Conservation (phyloP, 2,888 invertebrate genomes). For the Tetrapedia diversipes region DNA sequence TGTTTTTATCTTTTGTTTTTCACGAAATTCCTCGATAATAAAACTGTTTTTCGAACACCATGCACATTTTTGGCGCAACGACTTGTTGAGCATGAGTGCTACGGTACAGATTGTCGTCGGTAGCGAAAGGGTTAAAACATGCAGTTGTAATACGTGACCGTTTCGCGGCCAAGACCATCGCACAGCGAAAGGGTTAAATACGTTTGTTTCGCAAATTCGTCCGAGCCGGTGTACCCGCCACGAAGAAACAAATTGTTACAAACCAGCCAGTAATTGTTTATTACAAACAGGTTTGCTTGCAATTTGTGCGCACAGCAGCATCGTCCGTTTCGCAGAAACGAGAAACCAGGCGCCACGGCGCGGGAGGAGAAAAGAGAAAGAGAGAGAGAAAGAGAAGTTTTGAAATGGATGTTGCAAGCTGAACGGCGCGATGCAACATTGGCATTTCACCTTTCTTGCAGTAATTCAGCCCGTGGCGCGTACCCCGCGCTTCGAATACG, state of each 20-base stretch:
- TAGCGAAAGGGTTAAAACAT: too few species aligned
- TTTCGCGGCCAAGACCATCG: too few species aligned
- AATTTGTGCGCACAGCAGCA: constrained; percentile 20
- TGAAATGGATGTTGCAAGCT: constrained; percentile 60
- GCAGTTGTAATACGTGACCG: too few species aligned
- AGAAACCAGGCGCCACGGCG: constrained; percentile 3
- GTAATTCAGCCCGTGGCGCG: constrained; percentile 43
- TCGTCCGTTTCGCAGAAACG: constrained; percentile 24
- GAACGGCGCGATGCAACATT: constrained; percentile 43
- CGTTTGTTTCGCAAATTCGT: background rate
- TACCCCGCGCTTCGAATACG: constrained; percentile 24
- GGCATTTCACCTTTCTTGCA: constrained; percentile 48
- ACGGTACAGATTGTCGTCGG: too few species aligned
- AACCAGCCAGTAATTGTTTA: constrained; percentile 21
- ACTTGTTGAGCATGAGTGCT: too few species aligned
- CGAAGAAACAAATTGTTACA: background rate
- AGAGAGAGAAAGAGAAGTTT: constrained; percentile 38
- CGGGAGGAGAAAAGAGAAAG: background rate
- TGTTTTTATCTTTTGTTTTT: too few species aligned
- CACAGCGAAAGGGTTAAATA: background rate
- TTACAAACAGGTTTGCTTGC: constrained; percentile 14
- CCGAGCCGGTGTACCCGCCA: background rate
- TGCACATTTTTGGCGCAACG: too few species aligned
- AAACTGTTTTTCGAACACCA: too few species aligned
- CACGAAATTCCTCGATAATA: too few species aligned